phyloP scores from a whole-genome alignment of 2,888 invertebrate genomes.

The Xanthorhoe spadicearia region DNA sequence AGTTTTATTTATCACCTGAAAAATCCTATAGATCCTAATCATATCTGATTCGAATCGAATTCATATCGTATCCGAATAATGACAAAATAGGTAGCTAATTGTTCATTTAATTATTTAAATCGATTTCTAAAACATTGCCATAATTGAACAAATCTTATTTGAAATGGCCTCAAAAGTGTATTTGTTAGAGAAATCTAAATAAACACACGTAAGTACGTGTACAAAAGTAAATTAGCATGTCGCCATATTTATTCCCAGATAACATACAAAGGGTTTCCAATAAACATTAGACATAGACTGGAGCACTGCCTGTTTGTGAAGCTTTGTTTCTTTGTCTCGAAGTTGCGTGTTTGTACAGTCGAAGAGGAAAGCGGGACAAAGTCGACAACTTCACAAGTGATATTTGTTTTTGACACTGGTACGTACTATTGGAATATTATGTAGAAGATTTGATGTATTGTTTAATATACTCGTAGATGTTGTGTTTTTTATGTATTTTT shows the following conservation, averaged over 20 bases:
- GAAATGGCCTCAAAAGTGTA: too few species aligned
- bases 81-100: too few species aligned
- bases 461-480: neutral
- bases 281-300: conserved; percentile 22
- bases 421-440: neutral
- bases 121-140: too few species aligned
- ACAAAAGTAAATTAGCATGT: conserved; percentile 28
- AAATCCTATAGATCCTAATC: neutral
- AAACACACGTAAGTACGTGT: neutral
- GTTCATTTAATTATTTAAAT: too few species aligned
- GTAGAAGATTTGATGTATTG: too few species aligned
- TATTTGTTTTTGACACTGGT: neutral
- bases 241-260: conserved; percentile 18
- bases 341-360: conserved; percentile 16
- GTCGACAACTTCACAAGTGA: neutral
- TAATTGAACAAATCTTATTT: too few species aligned
- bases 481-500: too few species aligned
- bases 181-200: neutral
- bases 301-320: conserved; percentile 10
- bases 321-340: conserved; percentile 25
- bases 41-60: too few species aligned
- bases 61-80: too few species aligned
- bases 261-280: conserved; percentile 24
- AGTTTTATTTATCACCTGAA: conserved; percentile 67
- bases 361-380: conserved; percentile 13